Percentiles rank a stretch among this genome's conserved stretches.
phyloP scores from a whole-genome alignment of 2,888 invertebrate species.

The Celastrina argiolus region DNA sequence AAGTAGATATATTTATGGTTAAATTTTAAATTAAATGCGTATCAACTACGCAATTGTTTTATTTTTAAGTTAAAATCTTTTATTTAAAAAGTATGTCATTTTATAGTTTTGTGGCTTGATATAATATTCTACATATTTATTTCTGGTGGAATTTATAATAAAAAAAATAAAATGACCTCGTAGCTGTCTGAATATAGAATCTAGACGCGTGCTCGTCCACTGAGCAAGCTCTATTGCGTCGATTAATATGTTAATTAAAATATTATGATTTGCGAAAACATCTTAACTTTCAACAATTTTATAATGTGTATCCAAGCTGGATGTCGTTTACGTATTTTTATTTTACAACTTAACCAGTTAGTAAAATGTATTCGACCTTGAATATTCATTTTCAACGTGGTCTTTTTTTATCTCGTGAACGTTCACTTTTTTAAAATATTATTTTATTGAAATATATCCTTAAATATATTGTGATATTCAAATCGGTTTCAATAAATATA shows the following conservation, averaged over 20 bases:
- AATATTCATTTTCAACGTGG: slow-evolving; percentile 4
- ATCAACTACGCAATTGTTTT: too few relatives aligned
- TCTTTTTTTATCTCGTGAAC: slow-evolving; percentile 13
- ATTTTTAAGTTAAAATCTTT: too few relatives aligned
- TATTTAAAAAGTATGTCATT: too few relatives aligned
- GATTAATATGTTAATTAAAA: slow-evolving; percentile 59
- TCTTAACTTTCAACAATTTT: slow-evolving; percentile 19
- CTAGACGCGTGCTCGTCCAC: slow-evolving; percentile 41
- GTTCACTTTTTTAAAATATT: neutral
- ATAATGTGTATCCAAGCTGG: slow-evolving; percentile 15
- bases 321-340: slow-evolving; percentile 5
- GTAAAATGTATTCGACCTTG: slow-evolving; percentile 22
- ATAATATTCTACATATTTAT: neutral
- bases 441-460: slow-evolving; percentile 6
- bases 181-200: neutral
- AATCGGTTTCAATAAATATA: neutral
- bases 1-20: too few relatives aligned
- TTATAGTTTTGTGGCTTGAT: too few relatives aligned
- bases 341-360: slow-evolving; percentile 20
- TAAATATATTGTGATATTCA: neutral
- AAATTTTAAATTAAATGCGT: too few relatives aligned
- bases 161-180: slow-evolving; percentile 4
- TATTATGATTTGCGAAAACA: slow-evolving; percentile 25
- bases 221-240: slow-evolving; percentile 57
- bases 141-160: neutral